Evolutionary conservation across 2,797 vertebrate species (phyloP), one percentile per base, ranked within the genome.

Genomic region (Lepidocolaptes lacrymiger): DNA sequence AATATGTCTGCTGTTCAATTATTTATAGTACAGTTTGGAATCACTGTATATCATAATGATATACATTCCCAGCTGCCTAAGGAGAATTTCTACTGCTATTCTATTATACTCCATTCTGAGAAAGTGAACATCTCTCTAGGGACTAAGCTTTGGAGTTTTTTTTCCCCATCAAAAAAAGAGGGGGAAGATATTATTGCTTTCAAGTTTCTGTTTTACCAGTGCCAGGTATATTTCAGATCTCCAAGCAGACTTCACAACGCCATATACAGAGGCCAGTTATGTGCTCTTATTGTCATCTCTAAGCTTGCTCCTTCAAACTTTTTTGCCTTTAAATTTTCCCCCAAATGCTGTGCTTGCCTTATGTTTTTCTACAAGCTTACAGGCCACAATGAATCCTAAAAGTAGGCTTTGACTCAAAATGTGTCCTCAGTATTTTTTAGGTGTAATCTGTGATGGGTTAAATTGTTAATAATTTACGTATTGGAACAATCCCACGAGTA

Each of bases 111-210:
- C 16, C 79, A 13, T 69, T 67, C 3, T 8, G 36, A 92, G 28
- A 28, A 85, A 73, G 13, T 27, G 28, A 91, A 51, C 1, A 2
- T 24, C 5, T 66, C 55, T 61, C 17, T 7, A 51, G 43, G 10
- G 71, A 76, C 56, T 41, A 85, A 48, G 30, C 3, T 21, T 22
- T 28, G 44, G 44, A 6, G 19, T 21, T 46, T 23, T 21, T 26
- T 14, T 6, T 0, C 5, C 7, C 2, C 11, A 9, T 18, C 3
- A 21, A 14, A 48, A 36, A 61, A 32, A 7, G 3, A 19, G 1
- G 4, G 3, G 4, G 5, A 23, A 55, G 23, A 46, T 43, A 1
- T 23, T 52, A 80, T 23, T 54, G 12, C 18, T 75, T 91, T 75
- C 41, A 27, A 37, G 18, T 30, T 22, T 55, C 4, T 39, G 2